These are phyloP conservation scores for Allolobophora icterica DNA, from an alignment of 2,888 invertebrate species.

Conservation along the genomic window DNA sequence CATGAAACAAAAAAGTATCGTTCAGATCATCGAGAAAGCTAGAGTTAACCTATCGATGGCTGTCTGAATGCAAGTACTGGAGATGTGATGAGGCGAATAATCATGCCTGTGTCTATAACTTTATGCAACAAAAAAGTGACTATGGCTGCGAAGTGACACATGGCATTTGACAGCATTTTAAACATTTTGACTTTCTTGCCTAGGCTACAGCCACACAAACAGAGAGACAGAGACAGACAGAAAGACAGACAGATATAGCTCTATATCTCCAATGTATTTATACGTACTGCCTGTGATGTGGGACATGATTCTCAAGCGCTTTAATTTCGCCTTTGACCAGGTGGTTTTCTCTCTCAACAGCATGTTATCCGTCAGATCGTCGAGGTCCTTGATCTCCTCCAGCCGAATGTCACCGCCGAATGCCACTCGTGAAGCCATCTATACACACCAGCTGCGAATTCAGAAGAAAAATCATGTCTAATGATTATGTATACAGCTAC, in stretches of 20 bases:
- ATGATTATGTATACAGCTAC: neutral
- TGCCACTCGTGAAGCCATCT: neutral
- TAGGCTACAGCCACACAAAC: too few relatives aligned
- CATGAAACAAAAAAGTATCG: too few relatives aligned
- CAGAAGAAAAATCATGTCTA: neutral
- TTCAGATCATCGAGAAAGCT: too few relatives aligned
- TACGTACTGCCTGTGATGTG: neutral
- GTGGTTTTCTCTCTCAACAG: neutral
- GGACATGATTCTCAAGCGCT: conserved; percentile 5
- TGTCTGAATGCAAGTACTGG: too few relatives aligned
- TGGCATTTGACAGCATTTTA: too few relatives aligned
- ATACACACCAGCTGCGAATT: neutral
- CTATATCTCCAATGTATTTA: neutral
- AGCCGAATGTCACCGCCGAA: neutral
- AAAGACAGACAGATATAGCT: neutral
- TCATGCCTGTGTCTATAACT: too few relatives aligned
- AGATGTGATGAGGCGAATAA: too few relatives aligned
- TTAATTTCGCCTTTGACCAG: neutral
- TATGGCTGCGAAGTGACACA: too few relatives aligned
- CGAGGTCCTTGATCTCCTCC: neutral
- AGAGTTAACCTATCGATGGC: too few relatives aligned
- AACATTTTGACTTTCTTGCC: too few relatives aligned
- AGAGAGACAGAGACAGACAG: neutral
- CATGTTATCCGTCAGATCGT: conserved; percentile 1
- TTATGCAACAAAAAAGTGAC: too few relatives aligned